Evolutionary conservation across 2,888 invertebrate genomes (phyloP), one percentile per base, ranked within the genome.

Genomic region (Parascotia fuliginaria): DNA sequence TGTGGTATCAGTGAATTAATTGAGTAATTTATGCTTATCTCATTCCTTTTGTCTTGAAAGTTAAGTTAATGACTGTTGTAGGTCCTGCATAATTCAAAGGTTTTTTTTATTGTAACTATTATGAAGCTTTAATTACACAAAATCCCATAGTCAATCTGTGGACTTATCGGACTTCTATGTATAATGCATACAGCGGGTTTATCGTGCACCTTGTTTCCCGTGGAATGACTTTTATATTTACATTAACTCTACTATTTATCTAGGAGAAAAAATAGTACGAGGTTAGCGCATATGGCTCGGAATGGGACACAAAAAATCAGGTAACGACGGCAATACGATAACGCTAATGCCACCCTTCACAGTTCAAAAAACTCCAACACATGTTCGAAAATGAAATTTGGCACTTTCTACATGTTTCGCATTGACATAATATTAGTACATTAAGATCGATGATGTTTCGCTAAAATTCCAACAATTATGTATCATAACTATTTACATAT

Each of bases 251-350:
- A n/a, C n/a, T n/a, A 47, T 66, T 56, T 43, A 48, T 42, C 41
- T 47, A 47, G 43, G 13, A 37, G 22, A 15, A 53, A 65, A 68
- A 62, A 61, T n/a, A n/a, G n/a, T 58, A 46, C 49, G 28, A 27
- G 1, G 16, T 16, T 31, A 36, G 24, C 64, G 66, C 77, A 80
- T 67, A 73, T 79, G 79, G 70, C 50, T 52, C 52, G 57, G 66
- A 70, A 54, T 65, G 44, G 37, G 11, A 28, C 32, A 68, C 72
- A 82, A 85, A 83, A 85, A 82, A 78, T 70, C 85, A 82, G 84
- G 84, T 83, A 83, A 72, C 62, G 74, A 74, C 73, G n/a, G n/a
- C n/a, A n/a, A 76, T 38, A 73, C 56, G 73, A 77, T 75, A 73
- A 66, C 55, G 54, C 65, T 75, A 73, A 74, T 70, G 58, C 59